phyloP scores from a whole-genome alignment of 2,888 invertebrate species.

The Bruchidius siliquastri region DNA sequence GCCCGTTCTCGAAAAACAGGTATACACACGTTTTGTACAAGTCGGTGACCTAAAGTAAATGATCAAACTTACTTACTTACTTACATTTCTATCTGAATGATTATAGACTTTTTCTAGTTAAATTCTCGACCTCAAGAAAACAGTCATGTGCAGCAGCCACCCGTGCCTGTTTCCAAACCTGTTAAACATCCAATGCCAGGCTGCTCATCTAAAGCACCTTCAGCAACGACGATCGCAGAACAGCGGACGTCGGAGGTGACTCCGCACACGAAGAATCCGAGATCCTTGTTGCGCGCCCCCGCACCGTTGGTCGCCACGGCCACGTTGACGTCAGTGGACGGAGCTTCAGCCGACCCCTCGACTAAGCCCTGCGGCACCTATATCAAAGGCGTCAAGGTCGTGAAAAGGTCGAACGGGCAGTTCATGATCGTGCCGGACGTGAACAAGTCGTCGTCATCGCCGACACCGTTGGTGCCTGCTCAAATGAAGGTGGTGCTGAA shows the following conservation, averaged over 20 bases:
- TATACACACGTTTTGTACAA: neutral
- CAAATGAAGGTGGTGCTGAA: too few species aligned
- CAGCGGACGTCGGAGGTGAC: too few species aligned
- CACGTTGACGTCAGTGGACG: neutral
- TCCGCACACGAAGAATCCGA: neutral
- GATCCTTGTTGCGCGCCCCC: neutral
- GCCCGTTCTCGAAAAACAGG: neutral
- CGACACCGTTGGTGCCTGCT: too few species aligned
- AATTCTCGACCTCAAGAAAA: too few species aligned
- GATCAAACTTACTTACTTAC: neutral
- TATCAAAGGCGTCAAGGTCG: neutral
- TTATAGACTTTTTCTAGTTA: too few species aligned
- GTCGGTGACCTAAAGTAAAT: neutral
- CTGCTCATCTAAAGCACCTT: neutral
- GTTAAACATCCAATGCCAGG: too few species aligned
- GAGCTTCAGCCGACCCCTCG: neutral
- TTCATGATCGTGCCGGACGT: neutral
- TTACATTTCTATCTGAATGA: too few species aligned
- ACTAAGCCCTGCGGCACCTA: neutral
- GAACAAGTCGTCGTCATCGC: too few species aligned
- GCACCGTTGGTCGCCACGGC: neutral
- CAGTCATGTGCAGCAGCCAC: too few species aligned
- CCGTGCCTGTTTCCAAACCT: too few species aligned
- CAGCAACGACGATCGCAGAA: neutral
- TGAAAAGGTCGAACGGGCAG: neutral